These are phyloP conservation scores for Pachycephala philippinensis DNA, from an alignment of 2,113 vertebrate genomes.

Conservation along the genomic window DNA sequence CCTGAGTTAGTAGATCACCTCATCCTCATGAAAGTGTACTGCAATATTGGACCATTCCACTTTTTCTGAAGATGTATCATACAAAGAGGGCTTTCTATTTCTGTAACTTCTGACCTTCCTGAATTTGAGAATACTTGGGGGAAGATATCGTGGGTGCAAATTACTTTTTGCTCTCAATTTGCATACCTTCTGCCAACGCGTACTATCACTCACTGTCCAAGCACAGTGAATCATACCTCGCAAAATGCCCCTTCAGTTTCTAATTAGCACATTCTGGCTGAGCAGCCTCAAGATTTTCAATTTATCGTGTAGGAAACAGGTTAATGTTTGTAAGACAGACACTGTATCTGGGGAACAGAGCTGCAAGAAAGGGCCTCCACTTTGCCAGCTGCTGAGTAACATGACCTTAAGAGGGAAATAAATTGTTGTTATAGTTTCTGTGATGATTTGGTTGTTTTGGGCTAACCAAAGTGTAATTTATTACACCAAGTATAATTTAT, in stretches of 20 bases:
- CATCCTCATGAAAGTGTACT: background rate
- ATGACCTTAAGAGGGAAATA: background rate
- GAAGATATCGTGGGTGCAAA: background rate
- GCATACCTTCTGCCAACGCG: background rate
- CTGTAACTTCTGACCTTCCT: constrained; percentile 14
- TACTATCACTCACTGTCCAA: constrained; percentile 29
- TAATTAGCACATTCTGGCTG: constrained; percentile 25
- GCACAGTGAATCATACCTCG: constrained; percentile 16
- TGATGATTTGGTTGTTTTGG: background rate
- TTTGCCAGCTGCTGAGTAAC: background rate
- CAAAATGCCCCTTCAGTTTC: constrained; percentile 21
- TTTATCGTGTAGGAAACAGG: background rate
- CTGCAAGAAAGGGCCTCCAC: background rate
- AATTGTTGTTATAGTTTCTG: background rate
- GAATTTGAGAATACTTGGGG: constrained; percentile 10
- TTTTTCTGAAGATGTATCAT: background rate
- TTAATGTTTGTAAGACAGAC: background rate
- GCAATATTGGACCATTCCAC: background rate
- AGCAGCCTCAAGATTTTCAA: background rate
- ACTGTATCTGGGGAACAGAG: background rate
- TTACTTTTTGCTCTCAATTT: constrained; percentile 42
- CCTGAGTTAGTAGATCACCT: background rate
- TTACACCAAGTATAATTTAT: background rate
- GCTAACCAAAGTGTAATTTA: background rate
- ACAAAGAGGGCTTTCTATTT: background rate